Conservation (phyloP, 2,888 invertebrate species). For the Campopleginae sp. region DNA sequence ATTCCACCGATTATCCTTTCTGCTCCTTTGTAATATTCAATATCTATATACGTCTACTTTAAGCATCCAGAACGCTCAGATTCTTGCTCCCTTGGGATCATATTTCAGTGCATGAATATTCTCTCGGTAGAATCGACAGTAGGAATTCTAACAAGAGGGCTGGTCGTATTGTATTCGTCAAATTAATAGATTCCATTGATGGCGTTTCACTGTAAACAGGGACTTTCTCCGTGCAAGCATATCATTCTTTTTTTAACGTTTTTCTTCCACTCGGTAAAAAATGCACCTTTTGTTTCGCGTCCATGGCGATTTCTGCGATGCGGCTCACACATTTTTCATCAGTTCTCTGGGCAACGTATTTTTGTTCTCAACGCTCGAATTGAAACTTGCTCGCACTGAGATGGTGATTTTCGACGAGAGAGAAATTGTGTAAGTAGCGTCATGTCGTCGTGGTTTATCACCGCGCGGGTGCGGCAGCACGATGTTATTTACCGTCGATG, state of each 20-base stretch:
- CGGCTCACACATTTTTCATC: background rate
- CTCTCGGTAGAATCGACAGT: background rate
- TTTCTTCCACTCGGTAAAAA: background rate
- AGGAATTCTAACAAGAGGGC: slow-evolving; percentile 15
- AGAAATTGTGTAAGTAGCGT: slow-evolving; percentile 36
- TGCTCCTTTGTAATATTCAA: slow-evolving; percentile 45
- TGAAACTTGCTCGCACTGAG: slow-evolving; percentile 27
- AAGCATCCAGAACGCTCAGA: background rate
- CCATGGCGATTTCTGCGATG: background rate
- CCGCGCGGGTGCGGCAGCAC: slow-evolving; percentile 60
- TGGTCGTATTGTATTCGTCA: background rate
- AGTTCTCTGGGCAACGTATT: background rate
- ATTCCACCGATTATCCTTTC: slow-evolving; percentile 54
- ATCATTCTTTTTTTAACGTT: background rate
- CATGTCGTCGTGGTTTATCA: slow-evolving; percentile 61
- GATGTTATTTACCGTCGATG: slow-evolving; percentile 70
- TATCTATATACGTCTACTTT: slow-evolving; percentile 24
- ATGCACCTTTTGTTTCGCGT: background rate
- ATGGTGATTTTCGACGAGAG: slow-evolving; percentile 39
- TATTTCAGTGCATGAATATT: slow-evolving; percentile 19
- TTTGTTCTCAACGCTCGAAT: slow-evolving; percentile 23
- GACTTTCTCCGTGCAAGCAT: background rate
- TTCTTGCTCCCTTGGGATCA: slow-evolving; percentile 20
- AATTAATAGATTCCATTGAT: slow-evolving; percentile 19
- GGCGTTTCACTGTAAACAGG: background rate